phyloP scores from a whole-genome alignment of 2,113 vertebrate genomes.

The Willisornis vidua region DNA sequence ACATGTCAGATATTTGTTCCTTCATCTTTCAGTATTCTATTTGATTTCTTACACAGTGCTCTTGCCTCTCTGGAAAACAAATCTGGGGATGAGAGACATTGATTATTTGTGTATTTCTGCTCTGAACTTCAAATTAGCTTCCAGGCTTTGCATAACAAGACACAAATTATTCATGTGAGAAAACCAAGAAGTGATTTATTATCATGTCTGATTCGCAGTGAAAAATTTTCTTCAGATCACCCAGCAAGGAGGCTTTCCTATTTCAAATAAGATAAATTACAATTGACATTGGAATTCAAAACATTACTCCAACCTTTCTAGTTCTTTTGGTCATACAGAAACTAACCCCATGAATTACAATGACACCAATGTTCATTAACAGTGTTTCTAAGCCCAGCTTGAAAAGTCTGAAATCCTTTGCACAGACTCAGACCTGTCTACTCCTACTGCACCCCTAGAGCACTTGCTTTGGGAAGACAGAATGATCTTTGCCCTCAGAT shows the following conservation, averaged over 20 bases:
- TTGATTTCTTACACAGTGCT: not conserved
- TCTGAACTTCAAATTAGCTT: conserved; percentile 49
- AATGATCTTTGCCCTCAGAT: not conserved
- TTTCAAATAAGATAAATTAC: conserved; percentile 61
- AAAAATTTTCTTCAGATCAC: conserved; percentile 34
- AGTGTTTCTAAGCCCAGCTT: not conserved
- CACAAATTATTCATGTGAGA: conserved; percentile 49
- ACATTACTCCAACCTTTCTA: conserved; percentile 41
- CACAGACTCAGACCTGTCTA: not conserved
- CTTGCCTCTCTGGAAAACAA: not conserved
- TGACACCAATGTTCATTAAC: conserved; percentile 21
- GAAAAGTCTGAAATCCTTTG: not conserved
- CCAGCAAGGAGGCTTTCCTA: conserved; percentile 12
- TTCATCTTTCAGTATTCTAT: not conserved
- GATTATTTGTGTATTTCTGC: conserved; percentile 35
- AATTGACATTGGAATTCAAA: conserved; percentile 59
- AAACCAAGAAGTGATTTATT: conserved; percentile 57
- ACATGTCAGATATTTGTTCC: not conserved
- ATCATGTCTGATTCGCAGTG: conserved; percentile 17
- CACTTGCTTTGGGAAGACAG: not conserved
- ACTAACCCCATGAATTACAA: conserved; percentile 21
- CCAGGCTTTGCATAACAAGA: conserved; percentile 31
- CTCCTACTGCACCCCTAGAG: not conserved
- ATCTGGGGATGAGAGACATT: not conserved
- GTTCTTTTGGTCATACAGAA: conserved; percentile 1